phyloP scores from a whole-genome alignment of 2,888 invertebrate species.

The Smittia aterrima region DNA sequence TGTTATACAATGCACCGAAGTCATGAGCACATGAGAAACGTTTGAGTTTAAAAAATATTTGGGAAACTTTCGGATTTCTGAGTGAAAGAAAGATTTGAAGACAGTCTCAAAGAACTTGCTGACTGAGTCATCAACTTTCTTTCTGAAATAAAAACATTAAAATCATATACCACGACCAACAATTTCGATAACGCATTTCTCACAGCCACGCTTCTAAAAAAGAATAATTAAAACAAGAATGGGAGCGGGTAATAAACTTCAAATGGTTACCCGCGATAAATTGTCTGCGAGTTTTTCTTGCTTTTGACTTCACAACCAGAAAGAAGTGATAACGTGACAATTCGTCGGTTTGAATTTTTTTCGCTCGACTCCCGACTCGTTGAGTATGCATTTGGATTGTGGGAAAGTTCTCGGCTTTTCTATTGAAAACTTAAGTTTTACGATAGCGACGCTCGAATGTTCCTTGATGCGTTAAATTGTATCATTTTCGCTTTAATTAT shows the following conservation, averaged over 20 bases:
- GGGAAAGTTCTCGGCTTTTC: neutral
- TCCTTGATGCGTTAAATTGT: slow-evolving; percentile 16
- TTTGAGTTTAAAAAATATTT: neutral
- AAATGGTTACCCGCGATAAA: neutral
- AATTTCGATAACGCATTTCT: neutral
- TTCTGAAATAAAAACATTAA: neutral
- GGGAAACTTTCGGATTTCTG: neutral
- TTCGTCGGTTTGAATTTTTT: neutral
- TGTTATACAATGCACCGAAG: neutral
- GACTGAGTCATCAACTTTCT: too few relatives aligned
- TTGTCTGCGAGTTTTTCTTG: neutral
- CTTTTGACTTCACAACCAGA: neutral
- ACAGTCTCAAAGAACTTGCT: too few relatives aligned
- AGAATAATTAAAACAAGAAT: neutral
- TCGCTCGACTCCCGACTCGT: neutral
- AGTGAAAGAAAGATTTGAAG: neutral
- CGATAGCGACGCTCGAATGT: neutral
- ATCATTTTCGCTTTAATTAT: slow-evolving; percentile 9
- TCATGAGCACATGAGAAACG: neutral
- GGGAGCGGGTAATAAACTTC: slow-evolving; percentile 10
- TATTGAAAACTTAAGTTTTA: neutral
- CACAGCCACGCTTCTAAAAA: neutral
- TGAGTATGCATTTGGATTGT: slow-evolving; percentile 21
- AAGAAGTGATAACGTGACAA: slow-evolving; percentile 15
- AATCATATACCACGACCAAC: slow-evolving; percentile 7